Base-by-base conservation (phyloP, 2,113 vertebrate species). In the Grallaria varia region DNA sequence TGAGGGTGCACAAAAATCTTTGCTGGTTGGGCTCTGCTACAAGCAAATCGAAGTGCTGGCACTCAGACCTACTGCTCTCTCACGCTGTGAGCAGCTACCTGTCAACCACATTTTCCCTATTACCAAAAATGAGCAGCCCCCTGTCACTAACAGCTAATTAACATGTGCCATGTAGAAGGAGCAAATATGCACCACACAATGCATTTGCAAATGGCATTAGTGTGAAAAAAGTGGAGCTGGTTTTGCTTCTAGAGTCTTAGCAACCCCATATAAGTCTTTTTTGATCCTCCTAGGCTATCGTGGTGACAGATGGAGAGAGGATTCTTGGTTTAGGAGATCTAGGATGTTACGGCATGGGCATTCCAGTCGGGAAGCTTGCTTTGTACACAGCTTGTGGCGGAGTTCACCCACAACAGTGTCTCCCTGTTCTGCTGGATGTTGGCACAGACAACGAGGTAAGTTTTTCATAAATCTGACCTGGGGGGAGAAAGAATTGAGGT, bases 341-440 rank as follows among this genome's bases (percentile, higher is more conserved):
- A 53, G 99, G 99, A 88, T 95, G 99, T 93, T 99, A 99, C 0
- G 99, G 99, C 59, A 99, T 99, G 99, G 99, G 99, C 18, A 99
- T 99, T 80, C 99, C 99, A 0, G 99, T 99, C 19, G 99, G 99
- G 67, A 99, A 99, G 89, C 98, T 99, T 86, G 99, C 99, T 44
- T 98, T 99, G 58, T 99, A 99, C 97, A 99, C 99, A 0, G 99
- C 99, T 3, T 99, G 99, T 14, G 99, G 99, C 39, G 99, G 99
- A 9, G 99, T 99, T 40, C 95, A 94, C 44, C 99, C 99, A 0
- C 99, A 99, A 73, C 98, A 99, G 59, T 99, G 99, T 93, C 99
- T 99, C 42, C 99, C 99, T 11, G 99, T 99, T 58, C 98, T 99
- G 71, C 98, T 99, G 92, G 99, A 99, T n/a, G 99, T 99, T 12